Conservation (phyloP, 2,888 invertebrate genomes). For the Habroteleia sp. region DNA sequence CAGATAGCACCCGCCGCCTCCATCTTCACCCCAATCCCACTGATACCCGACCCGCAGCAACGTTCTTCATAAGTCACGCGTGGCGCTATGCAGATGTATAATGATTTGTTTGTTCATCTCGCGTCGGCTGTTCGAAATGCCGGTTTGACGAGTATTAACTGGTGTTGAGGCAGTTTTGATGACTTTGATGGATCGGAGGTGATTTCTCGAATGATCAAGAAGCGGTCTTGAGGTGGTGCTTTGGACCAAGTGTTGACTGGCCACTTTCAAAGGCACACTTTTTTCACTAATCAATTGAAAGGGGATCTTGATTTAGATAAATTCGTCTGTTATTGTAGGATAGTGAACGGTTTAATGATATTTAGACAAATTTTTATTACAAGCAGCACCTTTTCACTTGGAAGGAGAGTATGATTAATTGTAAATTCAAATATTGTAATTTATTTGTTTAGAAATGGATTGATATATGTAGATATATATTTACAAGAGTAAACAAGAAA, state of each 20-base stretch:
- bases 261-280: constrained; percentile 14
- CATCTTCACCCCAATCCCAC: constrained; percentile 55
- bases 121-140: constrained; percentile 42
- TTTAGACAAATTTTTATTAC: too few species aligned
- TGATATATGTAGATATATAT: too few species aligned
- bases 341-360: too few species aligned
- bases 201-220: constrained; percentile 3
- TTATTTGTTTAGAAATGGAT: too few species aligned
- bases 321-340: too few species aligned
- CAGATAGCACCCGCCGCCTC: constrained; percentile 70
- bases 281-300: too few species aligned
- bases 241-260: constrained; percentile 33
- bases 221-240: constrained; percentile 26
- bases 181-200: constrained; percentile 47
- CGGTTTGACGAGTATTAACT: constrained; percentile 55
- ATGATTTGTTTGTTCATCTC: constrained; percentile 55
- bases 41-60: constrained; percentile 37
- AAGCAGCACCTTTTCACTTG: too few species aligned
- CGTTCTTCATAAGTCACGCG: constrained; percentile 56
- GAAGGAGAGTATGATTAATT: too few species aligned
- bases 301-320: too few species aligned
- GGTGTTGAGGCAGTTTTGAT: constrained; percentile 38
- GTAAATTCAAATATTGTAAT: too few species aligned
- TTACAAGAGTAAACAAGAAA: too few species aligned
- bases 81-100: constrained; percentile 52